Conservation (phyloP, 1,140 invertebrate species). For the Chelonus insularis region DNA sequence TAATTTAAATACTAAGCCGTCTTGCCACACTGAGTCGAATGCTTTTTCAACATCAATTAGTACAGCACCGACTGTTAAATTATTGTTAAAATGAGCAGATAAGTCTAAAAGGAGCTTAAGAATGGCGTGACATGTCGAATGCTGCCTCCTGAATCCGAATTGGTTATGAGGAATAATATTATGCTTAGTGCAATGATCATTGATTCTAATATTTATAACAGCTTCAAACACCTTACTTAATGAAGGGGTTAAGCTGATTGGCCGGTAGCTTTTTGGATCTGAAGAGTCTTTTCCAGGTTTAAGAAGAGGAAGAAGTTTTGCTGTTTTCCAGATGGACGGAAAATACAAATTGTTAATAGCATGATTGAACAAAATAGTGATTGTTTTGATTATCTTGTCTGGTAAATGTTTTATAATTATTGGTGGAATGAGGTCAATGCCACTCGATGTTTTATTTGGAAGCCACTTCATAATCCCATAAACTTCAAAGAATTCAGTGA, state of each 20-base stretch:
- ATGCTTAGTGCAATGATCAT: too few species aligned
- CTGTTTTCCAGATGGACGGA: conserved; percentile 3
- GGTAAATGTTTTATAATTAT: neutral
- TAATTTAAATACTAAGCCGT: too few species aligned
- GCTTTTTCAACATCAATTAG: too few species aligned
- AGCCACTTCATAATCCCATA: neutral
- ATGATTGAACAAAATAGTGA: conserved; percentile 3
- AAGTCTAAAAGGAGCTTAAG: too few species aligned
- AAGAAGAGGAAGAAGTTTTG: neutral
- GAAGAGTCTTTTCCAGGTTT: neutral
- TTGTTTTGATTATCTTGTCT: neutral
- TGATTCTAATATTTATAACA: too few species aligned
- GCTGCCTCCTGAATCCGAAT: too few species aligned
- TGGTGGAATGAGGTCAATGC: too few species aligned
- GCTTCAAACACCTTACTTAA: conserved; percentile 3
- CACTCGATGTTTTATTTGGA: conserved; percentile 4
- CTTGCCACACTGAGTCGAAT: too few species aligned
- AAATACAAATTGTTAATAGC: conserved; percentile 5
- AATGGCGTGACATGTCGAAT: too few species aligned
- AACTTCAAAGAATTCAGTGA: neutral
- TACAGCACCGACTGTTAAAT: too few species aligned
- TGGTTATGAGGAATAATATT: too few species aligned
- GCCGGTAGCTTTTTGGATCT: neutral
- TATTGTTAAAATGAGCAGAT: too few species aligned
- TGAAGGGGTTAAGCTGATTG: neutral